Conservation (phyloP, 2,797 vertebrate genomes). For the Myripristis jacobus region DNA sequence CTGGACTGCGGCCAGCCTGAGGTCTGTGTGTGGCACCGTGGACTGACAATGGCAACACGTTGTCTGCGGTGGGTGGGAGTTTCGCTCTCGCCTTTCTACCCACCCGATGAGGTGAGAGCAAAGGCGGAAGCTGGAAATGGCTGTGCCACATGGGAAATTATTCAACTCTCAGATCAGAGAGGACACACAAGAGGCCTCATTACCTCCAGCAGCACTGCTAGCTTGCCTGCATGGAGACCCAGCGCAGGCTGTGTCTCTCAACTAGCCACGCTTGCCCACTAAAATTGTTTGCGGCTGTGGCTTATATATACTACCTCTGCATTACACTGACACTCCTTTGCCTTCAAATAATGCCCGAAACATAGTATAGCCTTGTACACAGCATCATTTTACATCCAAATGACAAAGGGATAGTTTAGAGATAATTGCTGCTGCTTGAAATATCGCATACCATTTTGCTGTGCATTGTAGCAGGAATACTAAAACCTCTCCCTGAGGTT, state of each 20-base stretch:
- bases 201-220: slow-evolving; percentile 67
- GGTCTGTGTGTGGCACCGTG: slow-evolving; percentile 51
- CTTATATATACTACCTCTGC: slow-evolving; percentile 1
- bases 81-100: slow-evolving; percentile 49
- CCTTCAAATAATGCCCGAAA: slow-evolving; percentile 21
- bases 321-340: slow-evolving; percentile 13
- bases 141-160: slow-evolving; percentile 81
- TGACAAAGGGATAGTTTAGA: background rate
- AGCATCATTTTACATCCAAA: slow-evolving; percentile 1
- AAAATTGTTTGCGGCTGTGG: background rate
- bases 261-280: slow-evolving; percentile 27
- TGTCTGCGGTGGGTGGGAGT: slow-evolving; percentile 51
- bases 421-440: slow-evolving; percentile 18
- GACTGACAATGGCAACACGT: slow-evolving; percentile 67
- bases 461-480: slow-evolving; percentile 6
- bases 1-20: slow-evolving; percentile 16
- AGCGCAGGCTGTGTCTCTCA: slow-evolving; percentile 29
- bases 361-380: background rate
- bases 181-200: slow-evolving; percentile 82
- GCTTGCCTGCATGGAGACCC: slow-evolving; percentile 51
- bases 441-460: slow-evolving; percentile 14
- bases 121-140: slow-evolving; percentile 78
- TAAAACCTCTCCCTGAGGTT: slow-evolving; percentile 30
- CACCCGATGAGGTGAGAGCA: slow-evolving; percentile 64
- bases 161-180: slow-evolving; percentile 80